These are phyloP conservation scores for Pseudachorutes palmiensis DNA, from an alignment of 1,140 invertebrate species.

Conservation along the genomic window DNA sequence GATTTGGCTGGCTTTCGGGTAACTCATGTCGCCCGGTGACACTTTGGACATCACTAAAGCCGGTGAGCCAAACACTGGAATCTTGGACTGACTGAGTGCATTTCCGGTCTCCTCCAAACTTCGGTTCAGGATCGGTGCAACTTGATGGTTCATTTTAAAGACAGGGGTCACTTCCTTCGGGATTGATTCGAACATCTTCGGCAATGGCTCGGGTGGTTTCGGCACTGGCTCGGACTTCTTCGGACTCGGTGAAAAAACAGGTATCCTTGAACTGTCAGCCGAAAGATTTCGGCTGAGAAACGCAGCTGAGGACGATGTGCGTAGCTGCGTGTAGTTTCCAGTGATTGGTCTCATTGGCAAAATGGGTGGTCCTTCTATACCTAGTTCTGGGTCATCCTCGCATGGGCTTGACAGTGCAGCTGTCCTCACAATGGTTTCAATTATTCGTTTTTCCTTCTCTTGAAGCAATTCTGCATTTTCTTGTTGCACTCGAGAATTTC, in stretches of 20 bases:
- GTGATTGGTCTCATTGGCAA: not conserved
- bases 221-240: too few relatives aligned
- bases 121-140: too few relatives aligned
- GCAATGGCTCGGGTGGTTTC: too few relatives aligned
- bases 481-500: too few relatives aligned
- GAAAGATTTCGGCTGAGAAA: not conserved
- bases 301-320: not conserved
- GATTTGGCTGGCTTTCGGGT: not conserved
- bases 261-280: not conserved
- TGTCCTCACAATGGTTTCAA: not conserved
- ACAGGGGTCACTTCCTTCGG: too few relatives aligned
- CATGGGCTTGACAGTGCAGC: not conserved
- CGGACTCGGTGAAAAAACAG: too few relatives aligned
- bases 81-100: too few relatives aligned
- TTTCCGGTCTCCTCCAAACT: too few relatives aligned
- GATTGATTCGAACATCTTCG: too few relatives aligned
- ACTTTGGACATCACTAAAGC: not conserved
- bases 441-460: not conserved
- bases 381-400: not conserved
- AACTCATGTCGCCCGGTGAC: not conserved
- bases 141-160: too few relatives aligned
- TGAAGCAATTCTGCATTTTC: not conserved
- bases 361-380: not conserved
- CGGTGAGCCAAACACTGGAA: not conserved
- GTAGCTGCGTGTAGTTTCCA: not conserved